These are phyloP conservation scores for Calameuta pallipes DNA, from an alignment of 2,888 invertebrate genomes.

Conservation along the genomic window DNA sequence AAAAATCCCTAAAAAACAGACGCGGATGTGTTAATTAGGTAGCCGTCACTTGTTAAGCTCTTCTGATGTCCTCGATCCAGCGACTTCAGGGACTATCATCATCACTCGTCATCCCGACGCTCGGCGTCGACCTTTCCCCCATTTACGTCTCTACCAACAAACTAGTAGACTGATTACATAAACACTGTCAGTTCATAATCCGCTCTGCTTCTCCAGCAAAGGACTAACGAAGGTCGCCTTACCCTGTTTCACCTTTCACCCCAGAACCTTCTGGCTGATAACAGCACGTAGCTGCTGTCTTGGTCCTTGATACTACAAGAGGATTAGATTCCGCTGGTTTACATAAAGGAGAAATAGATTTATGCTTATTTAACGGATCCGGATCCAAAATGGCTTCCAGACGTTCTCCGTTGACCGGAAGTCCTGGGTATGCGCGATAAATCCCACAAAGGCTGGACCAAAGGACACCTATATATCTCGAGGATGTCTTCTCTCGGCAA, in stretches of 20 bases:
- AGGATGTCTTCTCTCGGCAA: not conserved
- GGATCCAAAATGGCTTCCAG: not conserved
- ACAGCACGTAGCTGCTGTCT: not conserved
- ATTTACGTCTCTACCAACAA: slow-evolving; percentile 29
- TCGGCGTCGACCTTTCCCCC: not conserved
- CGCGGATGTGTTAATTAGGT: not conserved
- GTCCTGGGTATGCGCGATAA: not conserved
- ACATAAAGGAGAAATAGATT: not conserved
- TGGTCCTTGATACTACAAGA: not conserved
- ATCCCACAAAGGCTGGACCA: not conserved
- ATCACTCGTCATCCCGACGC: not conserved
- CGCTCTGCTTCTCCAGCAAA: slow-evolving; percentile 17
- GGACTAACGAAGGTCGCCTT: slow-evolving; percentile 40
- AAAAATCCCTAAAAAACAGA: not conserved
- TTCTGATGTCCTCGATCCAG: not conserved
- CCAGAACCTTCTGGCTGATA: not conserved
- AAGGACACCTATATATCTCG: not conserved
- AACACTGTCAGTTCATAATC: slow-evolving; percentile 11
- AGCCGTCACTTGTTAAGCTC: not conserved
- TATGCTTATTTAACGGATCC: not conserved
- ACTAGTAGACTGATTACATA: slow-evolving; percentile 47
- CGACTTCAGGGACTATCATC: not conserved
- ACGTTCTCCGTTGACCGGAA: not conserved
- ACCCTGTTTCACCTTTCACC: not conserved
- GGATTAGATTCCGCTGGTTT: not conserved